Conservation (phyloP, 2,113 vertebrate genomes). For the Heterotis niloticus region DNA sequence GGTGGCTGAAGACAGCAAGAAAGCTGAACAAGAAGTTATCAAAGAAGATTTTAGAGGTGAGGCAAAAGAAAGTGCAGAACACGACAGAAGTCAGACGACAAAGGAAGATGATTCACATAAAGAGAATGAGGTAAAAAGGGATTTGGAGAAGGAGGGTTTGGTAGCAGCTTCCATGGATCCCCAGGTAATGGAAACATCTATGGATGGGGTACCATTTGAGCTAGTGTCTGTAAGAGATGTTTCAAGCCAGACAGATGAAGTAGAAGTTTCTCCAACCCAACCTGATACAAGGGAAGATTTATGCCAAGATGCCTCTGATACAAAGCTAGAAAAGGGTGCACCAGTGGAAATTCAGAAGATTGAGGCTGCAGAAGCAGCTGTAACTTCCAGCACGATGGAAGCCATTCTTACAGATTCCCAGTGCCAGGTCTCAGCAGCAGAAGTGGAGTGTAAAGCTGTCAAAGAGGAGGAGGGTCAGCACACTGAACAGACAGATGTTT, state of each 20-base stretch:
- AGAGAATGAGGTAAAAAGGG: neutral
- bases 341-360: neutral
- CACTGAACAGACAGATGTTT: neutral
- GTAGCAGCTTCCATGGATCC: neutral
- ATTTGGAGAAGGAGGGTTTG: neutral
- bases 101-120: constrained; percentile 11
- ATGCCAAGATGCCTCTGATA: neutral
- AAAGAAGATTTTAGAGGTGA: neutral
- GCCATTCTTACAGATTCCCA: constrained; percentile 33
- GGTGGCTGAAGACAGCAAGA: neutral
- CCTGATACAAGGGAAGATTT: neutral
- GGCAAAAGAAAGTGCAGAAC: constrained; percentile 15
- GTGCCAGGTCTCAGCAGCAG: constrained; percentile 27
- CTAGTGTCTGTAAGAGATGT: constrained; percentile 34
- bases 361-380: neutral
- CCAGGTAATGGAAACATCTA: neutral
- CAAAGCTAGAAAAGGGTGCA: neutral
- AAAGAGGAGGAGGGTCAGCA: constrained; percentile 22
- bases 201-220: constrained; percentile 47
- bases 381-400: neutral
- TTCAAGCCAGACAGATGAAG: constrained; percentile 36
- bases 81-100: neutral
- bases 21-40: neutral
- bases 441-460: neutral
- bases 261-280: neutral